Base-by-base conservation (phyloP, 1,140 invertebrate genomes). In the Orussus abietinus region DNA sequence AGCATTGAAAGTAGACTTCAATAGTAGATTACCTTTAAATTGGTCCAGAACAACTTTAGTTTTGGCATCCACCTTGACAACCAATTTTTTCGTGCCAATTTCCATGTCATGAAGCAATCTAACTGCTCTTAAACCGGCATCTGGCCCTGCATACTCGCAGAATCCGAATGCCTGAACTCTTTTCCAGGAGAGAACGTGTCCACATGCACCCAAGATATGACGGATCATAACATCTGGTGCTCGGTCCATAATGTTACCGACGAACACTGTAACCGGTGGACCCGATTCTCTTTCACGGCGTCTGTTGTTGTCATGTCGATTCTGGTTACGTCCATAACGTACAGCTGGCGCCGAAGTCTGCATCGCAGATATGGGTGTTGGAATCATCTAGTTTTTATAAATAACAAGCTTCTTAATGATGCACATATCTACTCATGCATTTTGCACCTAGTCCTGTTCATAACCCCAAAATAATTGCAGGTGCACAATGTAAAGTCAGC, bases 31-130 rank as follows among this genome's bases (percentile, higher is more conserved):
- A 85, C 84, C 84, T 80, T 92, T 94, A 65, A 93, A 97, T 47
- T 94, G 89, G 72, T 96, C 92, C 48, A 98, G 77, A 32, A 93
- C 81, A 35, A 88, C 84, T 78, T 96, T 92, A 48, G 94, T 95
- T 79, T 98, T 98, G 21, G 92, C 90, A 76, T 98, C 96, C n/a
- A 96, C 93, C 78, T 95, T 94, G 1, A 95, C 94, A 18, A 98
- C 86, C 44, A 99, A 74, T 62, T 88, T 88, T 68, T 96, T 97
- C 25, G 92, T 93, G 29, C 89, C 91, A 47, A 99, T 85, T 72
- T 90, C 83, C 69, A 92, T 85, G 54, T 96, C 93, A 74, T 98
- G 94, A 5, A 99, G 76, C 40, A 99, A 74, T 37, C 96, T 75
- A 39, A 99, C 92, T 53, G 95, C 94, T 53, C 95, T 77, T 38